Evolutionary conservation across 2,888 invertebrate genomes (phyloP).

Genomic region (Drosophila picticornis): DNA sequence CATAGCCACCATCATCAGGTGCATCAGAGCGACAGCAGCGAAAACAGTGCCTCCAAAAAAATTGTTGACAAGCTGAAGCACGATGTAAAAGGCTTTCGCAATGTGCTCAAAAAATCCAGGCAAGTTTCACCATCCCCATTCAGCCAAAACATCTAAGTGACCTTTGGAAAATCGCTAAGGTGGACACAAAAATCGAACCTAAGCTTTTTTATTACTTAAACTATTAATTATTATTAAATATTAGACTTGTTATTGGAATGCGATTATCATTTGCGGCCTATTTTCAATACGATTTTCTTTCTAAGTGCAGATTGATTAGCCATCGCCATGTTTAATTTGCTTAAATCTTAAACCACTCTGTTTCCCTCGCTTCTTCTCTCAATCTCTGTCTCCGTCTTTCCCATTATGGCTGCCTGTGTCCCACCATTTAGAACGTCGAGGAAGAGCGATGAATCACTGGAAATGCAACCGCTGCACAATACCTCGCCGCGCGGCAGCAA

Average conservation of each 20-base stretch:
- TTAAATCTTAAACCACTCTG: not conserved
- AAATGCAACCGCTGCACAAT: slow-evolving; percentile 88
- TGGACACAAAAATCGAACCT: not conserved
- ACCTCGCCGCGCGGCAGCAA: slow-evolving; percentile 86
- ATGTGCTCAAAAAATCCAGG: slow-evolving; percentile 87
- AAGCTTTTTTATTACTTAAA: not conserved
- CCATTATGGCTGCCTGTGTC: not conserved
- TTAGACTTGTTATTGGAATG: no score
- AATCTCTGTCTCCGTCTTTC: not conserved
- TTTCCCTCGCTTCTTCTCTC: not conserved
- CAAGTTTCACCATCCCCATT: slow-evolving; percentile 80
- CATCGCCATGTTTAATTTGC: not conserved
- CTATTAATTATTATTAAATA: not conserved
- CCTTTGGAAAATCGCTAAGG: not conserved
- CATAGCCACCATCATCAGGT: slow-evolving; percentile 69
- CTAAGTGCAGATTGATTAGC: not conserved
- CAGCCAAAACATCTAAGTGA: not conserved
- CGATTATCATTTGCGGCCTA: no score
- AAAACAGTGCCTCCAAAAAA: slow-evolving; percentile 89
- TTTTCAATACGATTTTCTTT: no score
- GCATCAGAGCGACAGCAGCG: slow-evolving; percentile 84
- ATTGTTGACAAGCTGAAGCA: slow-evolving; percentile 93
- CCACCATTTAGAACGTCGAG: slow-evolving; percentile 63
- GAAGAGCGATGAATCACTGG: slow-evolving; percentile 88
- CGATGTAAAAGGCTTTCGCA: slow-evolving; percentile 91